These are phyloP conservation scores for Axea sp. DNA, from an alignment of 2,888 invertebrate genomes.

Conservation along the genomic window DNA sequence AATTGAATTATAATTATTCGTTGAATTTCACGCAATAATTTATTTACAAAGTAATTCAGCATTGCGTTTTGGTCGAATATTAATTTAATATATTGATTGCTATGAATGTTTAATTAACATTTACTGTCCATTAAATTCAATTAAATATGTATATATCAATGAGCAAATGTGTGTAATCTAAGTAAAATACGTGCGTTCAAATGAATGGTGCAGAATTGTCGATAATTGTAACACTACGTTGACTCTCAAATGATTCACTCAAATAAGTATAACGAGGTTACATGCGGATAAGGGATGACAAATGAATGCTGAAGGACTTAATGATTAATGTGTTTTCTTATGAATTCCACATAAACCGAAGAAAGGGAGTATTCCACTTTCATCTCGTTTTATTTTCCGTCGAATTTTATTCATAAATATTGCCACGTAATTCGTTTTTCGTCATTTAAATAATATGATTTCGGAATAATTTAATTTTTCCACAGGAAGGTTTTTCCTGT, in stretches of 20 bases:
- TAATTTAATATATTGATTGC: conserved; percentile 21
- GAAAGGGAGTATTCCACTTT: conserved; percentile 11
- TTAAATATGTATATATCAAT: conserved; percentile 23
- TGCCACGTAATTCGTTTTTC: conserved; percentile 17
- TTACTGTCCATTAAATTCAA: conserved; percentile 39
- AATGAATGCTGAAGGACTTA: conserved; percentile 38
- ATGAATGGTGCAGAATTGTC: conserved; percentile 33
- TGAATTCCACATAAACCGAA: conserved; percentile 14
- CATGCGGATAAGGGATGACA: conserved; percentile 42
- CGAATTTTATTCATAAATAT: conserved; percentile 25
- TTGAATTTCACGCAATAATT: conserved; percentile 24
- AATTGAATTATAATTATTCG: conserved; percentile 31
- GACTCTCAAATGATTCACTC: conserved; percentile 38
- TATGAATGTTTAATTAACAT: conserved; percentile 47
- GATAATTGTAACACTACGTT: conserved; percentile 47
- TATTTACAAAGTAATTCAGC: conserved; percentile 32
- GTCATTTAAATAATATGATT: conserved; percentile 6
- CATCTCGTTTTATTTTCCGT: conserved; percentile 36
- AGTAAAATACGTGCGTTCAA: not conserved
- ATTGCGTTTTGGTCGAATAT: conserved; percentile 1
- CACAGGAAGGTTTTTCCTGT: too few relatives aligned
- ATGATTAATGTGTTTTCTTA: conserved; percentile 49
- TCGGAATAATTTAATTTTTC: not conserved
- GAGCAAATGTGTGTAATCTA: conserved; percentile 6
- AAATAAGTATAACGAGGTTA: conserved; percentile 47